These are phyloP conservation scores for Antheraea mylitta DNA, from an alignment of 1,140 invertebrate genomes.

Conservation along the genomic window DNA sequence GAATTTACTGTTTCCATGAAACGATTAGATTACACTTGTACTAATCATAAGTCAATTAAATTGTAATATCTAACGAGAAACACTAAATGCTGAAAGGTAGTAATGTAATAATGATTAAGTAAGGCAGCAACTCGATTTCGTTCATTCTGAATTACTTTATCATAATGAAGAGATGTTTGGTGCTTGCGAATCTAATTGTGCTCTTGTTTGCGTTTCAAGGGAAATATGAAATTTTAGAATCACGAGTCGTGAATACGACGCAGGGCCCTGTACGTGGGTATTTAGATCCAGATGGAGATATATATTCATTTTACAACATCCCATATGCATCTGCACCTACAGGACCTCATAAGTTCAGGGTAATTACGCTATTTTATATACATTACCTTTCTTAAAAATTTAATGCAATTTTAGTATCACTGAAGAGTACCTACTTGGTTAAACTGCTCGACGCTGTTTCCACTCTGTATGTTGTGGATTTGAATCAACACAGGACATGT, in stretches of 20 bases:
- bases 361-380: constrained; percentile 2
- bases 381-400: neutral
- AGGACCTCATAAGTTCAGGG: constrained; percentile 27
- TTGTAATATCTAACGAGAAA: neutral
- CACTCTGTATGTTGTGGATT: too few relatives aligned
- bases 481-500: too few relatives aligned
- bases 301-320: constrained; percentile 37
- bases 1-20: too few relatives aligned
- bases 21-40: too few relatives aligned
- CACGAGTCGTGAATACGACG: constrained; percentile 13
- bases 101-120: neutral
- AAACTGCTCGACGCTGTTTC: too few relatives aligned
- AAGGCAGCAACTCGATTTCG: neutral
- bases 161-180: neutral
- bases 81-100: neutral
- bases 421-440: too few relatives aligned
- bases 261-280: constrained; percentile 38
- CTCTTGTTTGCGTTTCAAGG: neutral
- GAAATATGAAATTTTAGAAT: neutral
- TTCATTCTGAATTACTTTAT: neutral
- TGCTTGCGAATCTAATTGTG: neutral
- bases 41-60: neutral
- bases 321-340: constrained; percentile 42
- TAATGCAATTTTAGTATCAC: too few relatives aligned
- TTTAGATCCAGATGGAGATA: constrained; percentile 23